These are phyloP conservation scores for Bombus difficillimus DNA, from an alignment of 1,140 invertebrate genomes.

Conservation along the genomic window DNA sequence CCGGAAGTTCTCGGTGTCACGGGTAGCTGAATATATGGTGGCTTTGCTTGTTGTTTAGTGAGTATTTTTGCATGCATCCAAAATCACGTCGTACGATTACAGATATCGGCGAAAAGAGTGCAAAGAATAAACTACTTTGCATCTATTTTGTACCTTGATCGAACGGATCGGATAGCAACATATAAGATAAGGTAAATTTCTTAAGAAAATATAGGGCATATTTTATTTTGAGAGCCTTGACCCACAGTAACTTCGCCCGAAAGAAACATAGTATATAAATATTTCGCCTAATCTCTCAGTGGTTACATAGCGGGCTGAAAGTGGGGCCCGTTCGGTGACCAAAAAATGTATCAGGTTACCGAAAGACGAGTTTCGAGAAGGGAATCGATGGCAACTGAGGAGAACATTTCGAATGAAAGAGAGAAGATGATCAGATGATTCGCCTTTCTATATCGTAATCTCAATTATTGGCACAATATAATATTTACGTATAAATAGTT, in stretches of 20 bases:
- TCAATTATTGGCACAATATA: background rate
- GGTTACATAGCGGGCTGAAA: background rate
- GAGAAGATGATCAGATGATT: background rate
- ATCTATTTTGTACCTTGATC: no score
- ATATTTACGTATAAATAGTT: no score
- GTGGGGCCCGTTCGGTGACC: no score
- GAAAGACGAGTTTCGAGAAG: constrained; percentile 37
- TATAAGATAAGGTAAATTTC: no score
- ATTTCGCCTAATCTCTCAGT: background rate
- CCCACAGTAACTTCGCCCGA: no score
- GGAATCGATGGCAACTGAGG: constrained; percentile 3
- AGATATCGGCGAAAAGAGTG: background rate
- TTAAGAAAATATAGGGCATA: background rate
- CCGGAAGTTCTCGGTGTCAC: background rate
- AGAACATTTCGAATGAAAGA: background rate
- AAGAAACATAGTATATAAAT: background rate
- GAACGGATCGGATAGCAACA: no score
- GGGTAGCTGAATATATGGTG: background rate
- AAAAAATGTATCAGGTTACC: constrained; percentile 34
- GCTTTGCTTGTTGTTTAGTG: background rate
- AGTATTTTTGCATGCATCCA: no score
- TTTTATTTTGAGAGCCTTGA: background rate
- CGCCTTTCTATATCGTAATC: background rate
- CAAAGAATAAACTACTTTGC: background rate
- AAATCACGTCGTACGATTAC: no score